Conservation (phyloP, 2,113 vertebrate genomes). For the Ammodytes marinus region DNA sequence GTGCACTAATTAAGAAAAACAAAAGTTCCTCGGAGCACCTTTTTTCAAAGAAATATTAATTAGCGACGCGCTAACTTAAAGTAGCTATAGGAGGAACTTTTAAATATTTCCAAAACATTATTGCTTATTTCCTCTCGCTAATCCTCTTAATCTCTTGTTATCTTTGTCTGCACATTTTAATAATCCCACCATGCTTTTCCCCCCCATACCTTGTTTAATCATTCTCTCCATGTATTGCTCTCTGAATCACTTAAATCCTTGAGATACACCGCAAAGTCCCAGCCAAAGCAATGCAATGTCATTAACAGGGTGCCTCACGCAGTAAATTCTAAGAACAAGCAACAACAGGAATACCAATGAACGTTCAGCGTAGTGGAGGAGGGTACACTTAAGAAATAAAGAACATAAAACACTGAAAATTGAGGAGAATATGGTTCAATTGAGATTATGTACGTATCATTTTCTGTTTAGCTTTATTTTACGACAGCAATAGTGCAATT, state of each 20-base stretch:
- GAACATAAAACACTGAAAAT: background rate
- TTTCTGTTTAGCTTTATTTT: background rate
- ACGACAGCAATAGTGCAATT: background rate
- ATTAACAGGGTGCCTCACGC: conserved; percentile 31
- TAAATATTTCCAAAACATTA: too few relatives aligned
- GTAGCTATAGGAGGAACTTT: too few relatives aligned
- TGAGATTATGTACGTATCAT: conserved; percentile 10
- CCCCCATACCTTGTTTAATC: conserved; percentile 1
- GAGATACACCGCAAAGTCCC: conserved; percentile 40
- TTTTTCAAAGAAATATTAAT: too few relatives aligned
- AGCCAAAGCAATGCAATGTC: conserved; percentile 26
- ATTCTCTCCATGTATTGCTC: background rate
- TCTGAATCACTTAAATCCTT: conserved; percentile 26
- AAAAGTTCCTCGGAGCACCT: too few relatives aligned
- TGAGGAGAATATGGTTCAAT: conserved; percentile 14
- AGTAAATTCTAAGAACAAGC: conserved; percentile 41
- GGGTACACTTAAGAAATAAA: background rate
- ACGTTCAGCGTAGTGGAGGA: background rate
- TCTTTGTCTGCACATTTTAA: conserved; percentile 28
- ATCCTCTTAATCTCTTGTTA: conserved; percentile 33
- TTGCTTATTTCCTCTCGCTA: background rate
- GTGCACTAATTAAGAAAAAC: too few relatives aligned
- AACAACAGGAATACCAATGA: conserved; percentile 42
- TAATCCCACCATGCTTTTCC: background rate
- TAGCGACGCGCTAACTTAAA: too few relatives aligned